These are phyloP conservation scores for Pachypeltis micranthus DNA, from an alignment of 1,140 invertebrate genomes.

Conservation along the genomic window DNA sequence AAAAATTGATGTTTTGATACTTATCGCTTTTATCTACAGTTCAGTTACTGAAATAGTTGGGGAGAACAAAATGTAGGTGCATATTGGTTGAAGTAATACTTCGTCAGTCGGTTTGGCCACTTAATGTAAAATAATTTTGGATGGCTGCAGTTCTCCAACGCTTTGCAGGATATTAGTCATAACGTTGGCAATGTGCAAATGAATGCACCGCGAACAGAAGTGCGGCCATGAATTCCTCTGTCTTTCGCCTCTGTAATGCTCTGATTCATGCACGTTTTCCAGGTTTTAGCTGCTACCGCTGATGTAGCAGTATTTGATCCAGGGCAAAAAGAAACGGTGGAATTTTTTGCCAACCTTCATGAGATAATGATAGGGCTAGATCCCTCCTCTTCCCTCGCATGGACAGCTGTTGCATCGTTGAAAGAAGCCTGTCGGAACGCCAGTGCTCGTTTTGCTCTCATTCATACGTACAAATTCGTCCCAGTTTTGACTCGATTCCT, in stretches of 20 bases:
- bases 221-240: background rate
- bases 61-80: no score
- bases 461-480: constrained; percentile 55
- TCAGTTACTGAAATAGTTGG: no score
- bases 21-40: no score
- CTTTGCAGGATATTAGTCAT: background rate
- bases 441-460: constrained; percentile 43
- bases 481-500: constrained; percentile 47
- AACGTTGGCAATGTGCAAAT: background rate
- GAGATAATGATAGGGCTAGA: constrained; percentile 34
- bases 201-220: background rate
- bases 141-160: background rate
- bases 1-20: no score
- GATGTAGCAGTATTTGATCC: constrained; percentile 39
- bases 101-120: background rate
- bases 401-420: constrained; percentile 49
- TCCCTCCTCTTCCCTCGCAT: constrained; percentile 33
- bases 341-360: constrained; percentile 44
- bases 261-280: background rate
- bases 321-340: constrained; percentile 34
- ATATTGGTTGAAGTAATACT: background rate
- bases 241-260: background rate
- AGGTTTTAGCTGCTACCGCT: background rate
- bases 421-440: constrained; percentile 45
- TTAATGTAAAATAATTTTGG: background rate